Conservation (phyloP, 2,797 vertebrate genomes). For the Lophotriccus pileatus region DNA sequence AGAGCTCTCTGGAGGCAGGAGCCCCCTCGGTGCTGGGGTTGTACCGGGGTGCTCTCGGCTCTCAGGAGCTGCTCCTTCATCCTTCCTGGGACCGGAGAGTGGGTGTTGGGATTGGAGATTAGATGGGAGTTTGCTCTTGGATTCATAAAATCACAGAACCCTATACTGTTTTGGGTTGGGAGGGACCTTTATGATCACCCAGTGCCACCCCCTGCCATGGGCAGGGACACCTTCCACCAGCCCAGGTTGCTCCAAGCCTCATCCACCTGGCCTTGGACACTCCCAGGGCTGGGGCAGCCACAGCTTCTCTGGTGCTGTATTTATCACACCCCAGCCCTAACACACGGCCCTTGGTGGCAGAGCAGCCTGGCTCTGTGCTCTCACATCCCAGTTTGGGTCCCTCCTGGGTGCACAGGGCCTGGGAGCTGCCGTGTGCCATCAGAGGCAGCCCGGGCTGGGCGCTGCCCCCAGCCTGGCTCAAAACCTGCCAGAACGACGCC, state of each 20-base stretch:
- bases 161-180: background rate
- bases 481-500: background rate
- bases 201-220: background rate
- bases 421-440: rapidly evolving
- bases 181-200: rapidly evolving
- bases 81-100: background rate
- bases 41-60: rapidly evolving
- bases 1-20: too few species aligned
- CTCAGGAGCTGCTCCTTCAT: background rate
- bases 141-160: background rate
- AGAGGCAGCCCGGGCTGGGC: background rate
- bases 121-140: background rate
- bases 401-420: background rate
- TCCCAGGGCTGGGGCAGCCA: background rate
- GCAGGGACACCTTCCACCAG: background rate
- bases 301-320: background rate
- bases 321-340: rapidly evolving
- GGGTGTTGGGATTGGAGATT: rapidly evolving
- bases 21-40: background rate
- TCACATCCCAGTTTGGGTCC: rapidly evolving
- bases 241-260: background rate
- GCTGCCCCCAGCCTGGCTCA: background rate
- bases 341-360: rapidly evolving
- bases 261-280: background rate
- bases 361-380: background rate